Conservation (phyloP, 1,140 invertebrate species). For the Potamilus streckersoni region DNA sequence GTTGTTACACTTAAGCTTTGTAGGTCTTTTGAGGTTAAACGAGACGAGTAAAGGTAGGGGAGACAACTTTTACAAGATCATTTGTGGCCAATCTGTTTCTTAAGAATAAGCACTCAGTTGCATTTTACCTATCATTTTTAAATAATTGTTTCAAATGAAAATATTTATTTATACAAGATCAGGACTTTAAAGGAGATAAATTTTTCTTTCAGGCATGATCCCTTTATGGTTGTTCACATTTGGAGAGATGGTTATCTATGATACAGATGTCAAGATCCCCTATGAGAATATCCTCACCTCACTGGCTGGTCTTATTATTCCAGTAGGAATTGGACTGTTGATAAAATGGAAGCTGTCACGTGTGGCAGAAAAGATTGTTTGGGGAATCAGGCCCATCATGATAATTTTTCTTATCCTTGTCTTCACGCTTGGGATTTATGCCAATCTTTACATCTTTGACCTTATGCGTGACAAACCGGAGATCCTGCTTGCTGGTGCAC, state of each 20-base stretch:
- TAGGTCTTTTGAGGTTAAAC: not conserved
- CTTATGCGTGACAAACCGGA: conserved; percentile 73
- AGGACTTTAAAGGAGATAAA: not conserved
- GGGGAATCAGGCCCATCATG: conserved; percentile 77
- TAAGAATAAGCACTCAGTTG: not conserved
- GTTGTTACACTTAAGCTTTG: no score
- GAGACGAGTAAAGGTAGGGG: not conserved
- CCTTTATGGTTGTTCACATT: conserved; percentile 94
- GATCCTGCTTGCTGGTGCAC: conserved; percentile 82
- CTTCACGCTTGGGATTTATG: conserved; percentile 90
- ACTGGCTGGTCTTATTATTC: conserved; percentile 83
- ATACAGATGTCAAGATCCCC: conserved; percentile 76
- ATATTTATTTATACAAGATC: not conserved
- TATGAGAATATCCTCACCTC: conserved; percentile 83
- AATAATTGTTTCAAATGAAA: not conserved
- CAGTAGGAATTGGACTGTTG: conserved; percentile 83
- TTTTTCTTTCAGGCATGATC: conserved; percentile 81
- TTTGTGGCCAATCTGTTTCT: not conserved
- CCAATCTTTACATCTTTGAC: conserved; percentile 92
- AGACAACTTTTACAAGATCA: not conserved
- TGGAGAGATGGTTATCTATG: conserved; percentile 77
- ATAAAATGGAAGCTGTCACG: conserved; percentile 72
- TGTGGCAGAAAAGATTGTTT: conserved; percentile 44
- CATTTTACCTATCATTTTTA: not conserved
- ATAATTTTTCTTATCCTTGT: conserved; percentile 87